These are phyloP conservation scores for Lepidurus packardi DNA, from an alignment of 1,140 invertebrate genomes.

Conservation along the genomic window DNA sequence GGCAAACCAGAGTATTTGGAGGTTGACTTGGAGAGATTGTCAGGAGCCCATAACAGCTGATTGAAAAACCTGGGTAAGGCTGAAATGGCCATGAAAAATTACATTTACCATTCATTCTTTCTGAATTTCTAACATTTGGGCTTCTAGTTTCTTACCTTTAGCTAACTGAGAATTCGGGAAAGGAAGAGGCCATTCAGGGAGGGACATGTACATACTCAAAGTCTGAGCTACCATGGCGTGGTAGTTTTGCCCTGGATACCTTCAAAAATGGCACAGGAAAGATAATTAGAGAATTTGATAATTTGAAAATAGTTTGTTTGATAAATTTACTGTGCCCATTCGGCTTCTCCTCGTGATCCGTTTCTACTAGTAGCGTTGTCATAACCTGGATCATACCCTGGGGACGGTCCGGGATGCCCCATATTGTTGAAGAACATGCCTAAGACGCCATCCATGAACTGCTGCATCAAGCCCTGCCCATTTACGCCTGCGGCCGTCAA, in stretches of 20 bases:
- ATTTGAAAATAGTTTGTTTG: neutral
- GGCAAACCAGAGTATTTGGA: neutral
- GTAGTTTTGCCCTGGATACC: neutral
- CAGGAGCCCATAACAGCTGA: slow-evolving; percentile 18
- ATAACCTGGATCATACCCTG: neutral
- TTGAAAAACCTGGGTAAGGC: slow-evolving; percentile 25
- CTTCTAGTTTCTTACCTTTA: neutral
- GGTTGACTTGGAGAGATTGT: neutral
- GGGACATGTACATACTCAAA: neutral
- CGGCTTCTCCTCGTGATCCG: neutral
- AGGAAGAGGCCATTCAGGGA: neutral
- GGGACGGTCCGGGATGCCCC: neutral
- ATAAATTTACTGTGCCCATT: neutral
- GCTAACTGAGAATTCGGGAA: neutral
- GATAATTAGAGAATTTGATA: neutral
- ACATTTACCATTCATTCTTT: neutral
- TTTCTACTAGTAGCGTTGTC: neutral
- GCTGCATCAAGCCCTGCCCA: neutral
- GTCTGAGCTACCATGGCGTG: neutral
- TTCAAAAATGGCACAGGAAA: neutral
- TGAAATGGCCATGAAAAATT: neutral
- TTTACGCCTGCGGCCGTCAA: neutral
- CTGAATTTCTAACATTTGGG: neutral
- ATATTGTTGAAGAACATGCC: slow-evolving; percentile 2
- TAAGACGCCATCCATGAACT: neutral